A percentile compares a stretch with the other conserved stretches of the same genome.
Conservation (phyloP, 2,113 vertebrate genomes). For the Ibidorhyncha struthersii region DNA sequence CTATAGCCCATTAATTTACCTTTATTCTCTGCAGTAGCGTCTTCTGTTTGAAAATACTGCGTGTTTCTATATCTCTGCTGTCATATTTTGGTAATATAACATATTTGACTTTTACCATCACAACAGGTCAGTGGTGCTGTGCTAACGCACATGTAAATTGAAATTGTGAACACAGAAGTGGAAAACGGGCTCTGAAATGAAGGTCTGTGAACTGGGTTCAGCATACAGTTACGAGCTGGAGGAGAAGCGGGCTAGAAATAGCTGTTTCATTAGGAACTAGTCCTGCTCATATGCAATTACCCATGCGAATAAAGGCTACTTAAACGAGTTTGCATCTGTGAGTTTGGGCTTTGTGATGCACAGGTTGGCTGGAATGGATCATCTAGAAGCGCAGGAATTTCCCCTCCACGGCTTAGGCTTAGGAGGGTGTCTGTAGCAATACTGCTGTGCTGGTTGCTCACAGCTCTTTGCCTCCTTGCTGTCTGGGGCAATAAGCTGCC, state of each 20-base stretch:
- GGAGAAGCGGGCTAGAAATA: neutral
- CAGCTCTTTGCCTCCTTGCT: neutral
- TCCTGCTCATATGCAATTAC: neutral
- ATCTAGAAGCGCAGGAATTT: neutral
- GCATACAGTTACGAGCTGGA: neutral
- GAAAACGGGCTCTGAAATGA: neutral
- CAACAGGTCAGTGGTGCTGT: neutral
- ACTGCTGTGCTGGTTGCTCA: neutral
- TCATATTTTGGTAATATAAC: neutral
- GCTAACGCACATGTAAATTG: neutral
- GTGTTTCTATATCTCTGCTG: neutral
- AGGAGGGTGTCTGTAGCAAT: neutral
- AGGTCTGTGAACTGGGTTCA: neutral
- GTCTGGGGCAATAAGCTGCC: neutral
- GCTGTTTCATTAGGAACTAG: neutral
- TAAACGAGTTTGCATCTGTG: neutral
- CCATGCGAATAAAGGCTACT: neutral
- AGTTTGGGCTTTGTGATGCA: neutral
- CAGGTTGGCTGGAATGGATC: neutral
- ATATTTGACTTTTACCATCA: neutral
- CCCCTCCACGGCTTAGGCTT: neutral
- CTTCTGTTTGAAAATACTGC: neutral
- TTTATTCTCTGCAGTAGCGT: neutral
- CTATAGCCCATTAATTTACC: neutral
- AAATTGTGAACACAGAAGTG: neutral